phyloP scores from a whole-genome alignment of 1,140 invertebrate genomes.

The Andricus grossulariae region DNA sequence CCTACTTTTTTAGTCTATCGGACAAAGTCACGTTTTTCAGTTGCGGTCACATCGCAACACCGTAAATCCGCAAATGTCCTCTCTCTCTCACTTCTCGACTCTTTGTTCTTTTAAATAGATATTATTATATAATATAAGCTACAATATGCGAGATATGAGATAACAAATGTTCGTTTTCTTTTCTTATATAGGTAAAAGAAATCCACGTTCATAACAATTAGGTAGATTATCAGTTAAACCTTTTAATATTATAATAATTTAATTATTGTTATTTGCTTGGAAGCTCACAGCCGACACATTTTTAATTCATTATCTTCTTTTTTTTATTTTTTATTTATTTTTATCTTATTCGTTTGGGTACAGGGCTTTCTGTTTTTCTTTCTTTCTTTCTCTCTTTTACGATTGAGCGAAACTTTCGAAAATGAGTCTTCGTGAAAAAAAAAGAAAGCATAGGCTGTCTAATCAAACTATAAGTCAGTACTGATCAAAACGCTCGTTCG shows the following conservation, averaged over 20 bases:
- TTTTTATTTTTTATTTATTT: slow-evolving; percentile 59
- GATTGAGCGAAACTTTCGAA: background rate
- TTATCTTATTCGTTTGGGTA: slow-evolving; percentile 65
- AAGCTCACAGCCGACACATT: slow-evolving; percentile 76
- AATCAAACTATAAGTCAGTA: slow-evolving; percentile 16
- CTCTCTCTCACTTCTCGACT: slow-evolving; percentile 49
- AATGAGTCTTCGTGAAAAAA: background rate
- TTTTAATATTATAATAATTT: slow-evolving; percentile 75
- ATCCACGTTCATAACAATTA: slow-evolving; percentile 71
- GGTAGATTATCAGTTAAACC: slow-evolving; percentile 71
- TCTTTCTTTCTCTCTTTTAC: slow-evolving; percentile 12
- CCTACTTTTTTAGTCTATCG: slow-evolving; percentile 41
- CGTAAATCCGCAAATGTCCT: slow-evolving; percentile 43
- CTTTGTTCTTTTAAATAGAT: slow-evolving; percentile 60
- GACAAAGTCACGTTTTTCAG: slow-evolving; percentile 38
- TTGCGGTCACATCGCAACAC: slow-evolving; percentile 37
- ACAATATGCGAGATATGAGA: slow-evolving; percentile 70
- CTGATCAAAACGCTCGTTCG: slow-evolving; percentile 12
- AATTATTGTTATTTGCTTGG: slow-evolving; percentile 77
- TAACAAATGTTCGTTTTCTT: slow-evolving; percentile 66
- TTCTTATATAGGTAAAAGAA: slow-evolving; percentile 68
- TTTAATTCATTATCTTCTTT: slow-evolving; percentile 69
- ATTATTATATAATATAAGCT: slow-evolving; percentile 65
- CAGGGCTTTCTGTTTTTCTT: slow-evolving; percentile 61
- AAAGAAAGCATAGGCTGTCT: background rate